These are phyloP conservation scores for Periophthalmus modestus DNA, from an alignment of 2,113 vertebrate species.

Conservation along the genomic window DNA sequence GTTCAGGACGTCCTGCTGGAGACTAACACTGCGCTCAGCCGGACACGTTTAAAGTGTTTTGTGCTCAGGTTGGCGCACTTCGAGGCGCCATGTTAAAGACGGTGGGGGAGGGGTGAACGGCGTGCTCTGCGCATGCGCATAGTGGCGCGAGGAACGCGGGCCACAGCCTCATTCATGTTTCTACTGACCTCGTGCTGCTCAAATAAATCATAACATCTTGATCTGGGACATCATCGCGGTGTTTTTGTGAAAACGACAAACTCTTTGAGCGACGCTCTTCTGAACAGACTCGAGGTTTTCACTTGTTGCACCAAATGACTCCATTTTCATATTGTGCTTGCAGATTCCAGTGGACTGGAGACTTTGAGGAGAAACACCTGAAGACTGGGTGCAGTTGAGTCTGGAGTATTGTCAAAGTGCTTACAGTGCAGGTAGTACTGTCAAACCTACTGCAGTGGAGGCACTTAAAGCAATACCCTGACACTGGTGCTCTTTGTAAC, in stretches of 20 bases:
- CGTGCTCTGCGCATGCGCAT: slow-evolving; percentile 78
- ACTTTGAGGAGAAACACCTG: slow-evolving; percentile 2
- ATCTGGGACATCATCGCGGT: not conserved
- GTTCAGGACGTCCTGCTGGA: not conserved
- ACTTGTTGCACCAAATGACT: slow-evolving; percentile 33
- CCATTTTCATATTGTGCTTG: not conserved
- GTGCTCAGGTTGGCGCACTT: slow-evolving; percentile 75
- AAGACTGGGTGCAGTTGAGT: slow-evolving; percentile 57
- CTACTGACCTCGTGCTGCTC: slow-evolving; percentile 59
- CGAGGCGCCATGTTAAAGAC: slow-evolving; percentile 89
- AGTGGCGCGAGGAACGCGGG: slow-evolving; percentile 77
- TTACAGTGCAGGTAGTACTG: slow-evolving; percentile 99
- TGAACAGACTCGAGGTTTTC: not conserved
- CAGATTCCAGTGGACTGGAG: slow-evolving; percentile 28
- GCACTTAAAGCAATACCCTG: slow-evolving; percentile 99
- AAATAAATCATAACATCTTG: slow-evolving; percentile 35
- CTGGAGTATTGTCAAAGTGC: slow-evolving; percentile 99
- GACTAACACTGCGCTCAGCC: not conserved
- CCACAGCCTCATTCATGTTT: slow-evolving; percentile 78
- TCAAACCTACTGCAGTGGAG: slow-evolving; percentile 99
- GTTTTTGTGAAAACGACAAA: not conserved
- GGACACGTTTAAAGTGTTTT: slow-evolving; percentile 38
- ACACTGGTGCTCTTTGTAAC: slow-evolving; percentile 63
- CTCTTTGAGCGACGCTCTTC: not conserved
- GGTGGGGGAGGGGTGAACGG: slow-evolving; percentile 79